Evolutionary conservation across 2,888 invertebrate species (phyloP), one percentile per base, ranked within the genome.

Genomic region (Synanthedon vespiformis): DNA sequence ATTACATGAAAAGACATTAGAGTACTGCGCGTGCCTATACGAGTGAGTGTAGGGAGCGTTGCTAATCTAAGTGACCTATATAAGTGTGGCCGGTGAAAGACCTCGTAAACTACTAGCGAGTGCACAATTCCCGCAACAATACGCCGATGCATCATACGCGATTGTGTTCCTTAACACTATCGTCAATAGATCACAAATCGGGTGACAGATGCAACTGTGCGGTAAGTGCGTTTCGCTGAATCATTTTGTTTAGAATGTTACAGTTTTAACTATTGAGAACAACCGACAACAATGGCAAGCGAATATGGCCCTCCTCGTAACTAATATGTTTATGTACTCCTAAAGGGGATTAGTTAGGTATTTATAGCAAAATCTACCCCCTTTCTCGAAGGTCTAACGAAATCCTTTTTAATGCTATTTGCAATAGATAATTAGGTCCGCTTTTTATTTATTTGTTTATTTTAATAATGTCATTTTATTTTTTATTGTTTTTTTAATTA

Each of bases 11-110:
- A 34, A 34, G 34, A 34, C 34, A 34, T 34, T 34, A 34, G 34
- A 34, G 34, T 12, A 12, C 14, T 44, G 48, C 48, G 22, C 16
- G 48, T 48, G 56, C 55, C 52, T 54, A 34, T 34, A 54, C 54
- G 55, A 64, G 62, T 64, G 54, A 48, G 53, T 54, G 64, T 65
- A 62, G 68, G 77, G 72, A 77, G 76, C 77, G 73, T 76, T 73
- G 77, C 81, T 86, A 87, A 85, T 86, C 86, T 86, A 75, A 77
- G 78, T 87, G 86, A 86, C 86, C 86, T 72, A 87, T 87, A 84
- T 86, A 74, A 68, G 10, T 71, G 70, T 70, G 73, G 67, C 61
- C 80, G 86, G 86, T 86, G 86, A 87, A 86, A 85, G 85, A 87
- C 86, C 86, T 85, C 86, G 74, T 87, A 84, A 86, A 86, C 81